A percentile compares a stretch with the other conserved stretches of the same genome.
Conservation (phyloP, 2,888 invertebrate species). For the Drosophila falleni region DNA sequence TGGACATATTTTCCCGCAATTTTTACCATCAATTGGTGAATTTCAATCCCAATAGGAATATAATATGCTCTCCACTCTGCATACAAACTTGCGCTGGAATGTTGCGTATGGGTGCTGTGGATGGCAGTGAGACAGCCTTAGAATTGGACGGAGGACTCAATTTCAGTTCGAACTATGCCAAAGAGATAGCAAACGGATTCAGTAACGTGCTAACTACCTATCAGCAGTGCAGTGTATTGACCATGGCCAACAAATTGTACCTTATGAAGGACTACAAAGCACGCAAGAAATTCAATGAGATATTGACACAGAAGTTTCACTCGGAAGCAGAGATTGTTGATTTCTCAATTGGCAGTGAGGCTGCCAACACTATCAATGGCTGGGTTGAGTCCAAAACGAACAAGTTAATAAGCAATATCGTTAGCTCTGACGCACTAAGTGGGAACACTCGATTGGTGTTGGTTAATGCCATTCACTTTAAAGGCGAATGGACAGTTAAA, state of each 20-base stretch:
- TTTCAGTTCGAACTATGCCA: constrained; percentile 4
- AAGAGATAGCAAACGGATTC: constrained; percentile 41
- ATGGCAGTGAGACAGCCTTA: constrained; percentile 31
- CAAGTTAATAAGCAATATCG: constrained; percentile 91
- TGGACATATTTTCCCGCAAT: constrained; percentile 40
- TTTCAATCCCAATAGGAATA: constrained; percentile 29
- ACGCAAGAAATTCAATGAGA: constrained; percentile 86
- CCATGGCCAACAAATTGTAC: constrained; percentile 91
- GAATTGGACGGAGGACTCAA: constrained; percentile 50
- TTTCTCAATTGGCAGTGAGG: constrained; percentile 86
- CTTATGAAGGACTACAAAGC: constrained; percentile 87
- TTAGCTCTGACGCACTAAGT: constrained; percentile 87
- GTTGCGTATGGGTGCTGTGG: constrained; percentile 51
- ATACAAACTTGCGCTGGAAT: constrained; percentile 50
- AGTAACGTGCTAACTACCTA: constrained; percentile 47
- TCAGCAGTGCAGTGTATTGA: constrained; percentile 62
- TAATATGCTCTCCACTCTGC: constrained; percentile 57
- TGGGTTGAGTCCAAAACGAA: constrained; percentile 93
- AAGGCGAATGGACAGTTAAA: constrained; percentile 92
- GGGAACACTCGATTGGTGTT: constrained; percentile 88
- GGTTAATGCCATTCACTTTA: constrained; percentile 94
- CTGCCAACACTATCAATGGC: constrained; percentile 89
- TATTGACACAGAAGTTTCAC: constrained; percentile 88
- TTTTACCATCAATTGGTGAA: constrained; percentile 33
- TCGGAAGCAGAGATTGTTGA: constrained; percentile 88